Conservation (phyloP, 2,113 vertebrate genomes). For the Bubo blakistoni region DNA sequence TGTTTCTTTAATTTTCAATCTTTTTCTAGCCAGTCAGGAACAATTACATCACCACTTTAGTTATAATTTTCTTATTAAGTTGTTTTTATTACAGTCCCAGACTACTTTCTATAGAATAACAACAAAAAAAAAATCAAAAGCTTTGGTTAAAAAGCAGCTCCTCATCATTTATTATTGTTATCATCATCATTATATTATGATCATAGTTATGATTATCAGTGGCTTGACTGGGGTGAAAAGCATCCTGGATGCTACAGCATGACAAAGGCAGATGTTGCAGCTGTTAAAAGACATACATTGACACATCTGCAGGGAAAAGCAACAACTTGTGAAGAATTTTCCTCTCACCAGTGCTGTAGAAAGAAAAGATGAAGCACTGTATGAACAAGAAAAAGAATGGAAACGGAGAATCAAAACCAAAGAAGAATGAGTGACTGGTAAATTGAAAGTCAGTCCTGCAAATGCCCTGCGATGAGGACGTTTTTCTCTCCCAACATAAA, state of each 20-base stretch:
- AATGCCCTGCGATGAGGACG: fast-evolving
- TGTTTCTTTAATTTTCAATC: not conserved
- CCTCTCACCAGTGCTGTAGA: not conserved
- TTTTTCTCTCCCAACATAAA: not conserved
- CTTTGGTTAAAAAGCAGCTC: not conserved
- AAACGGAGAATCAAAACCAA: not conserved
- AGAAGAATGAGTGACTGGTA: not conserved
- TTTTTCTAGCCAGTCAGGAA: not conserved
- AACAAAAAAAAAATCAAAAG: not conserved
- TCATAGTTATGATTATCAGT: not conserved
- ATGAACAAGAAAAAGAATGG: not conserved
- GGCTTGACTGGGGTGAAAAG: not conserved
- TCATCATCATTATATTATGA: not conserved
- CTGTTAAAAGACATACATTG: not conserved
- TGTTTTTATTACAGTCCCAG: not conserved
- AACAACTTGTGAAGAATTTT: not conserved
- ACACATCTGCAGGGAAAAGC: not conserved
- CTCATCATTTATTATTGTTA: not conserved
- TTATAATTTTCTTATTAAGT: not conserved
- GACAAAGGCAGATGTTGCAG: not conserved
- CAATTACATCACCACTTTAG: not conserved
- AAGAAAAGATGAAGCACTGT: not conserved
- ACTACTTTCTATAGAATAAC: not conserved
- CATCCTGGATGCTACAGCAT: not conserved
- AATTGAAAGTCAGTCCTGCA: not conserved